Evolutionary conservation across 1,140 invertebrate species (phyloP).

Genomic region (Daktulosphaira vitifoliae): DNA sequence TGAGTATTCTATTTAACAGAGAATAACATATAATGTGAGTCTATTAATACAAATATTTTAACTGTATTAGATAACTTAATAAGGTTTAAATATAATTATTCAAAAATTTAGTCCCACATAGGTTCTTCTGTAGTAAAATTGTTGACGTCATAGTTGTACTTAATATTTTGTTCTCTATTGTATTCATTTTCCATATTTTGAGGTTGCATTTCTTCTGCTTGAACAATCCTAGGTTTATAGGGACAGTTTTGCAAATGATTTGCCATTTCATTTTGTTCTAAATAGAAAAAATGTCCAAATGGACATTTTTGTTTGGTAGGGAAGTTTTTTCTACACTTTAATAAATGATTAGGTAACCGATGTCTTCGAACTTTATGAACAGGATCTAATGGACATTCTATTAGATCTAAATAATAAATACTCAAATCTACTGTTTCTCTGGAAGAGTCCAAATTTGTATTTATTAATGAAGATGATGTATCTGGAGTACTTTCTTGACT

Average conservation of each 20-base stretch:
- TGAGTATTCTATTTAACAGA: too few species aligned
- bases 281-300: slow-evolving; percentile 6
- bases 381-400: slow-evolving; percentile 19
- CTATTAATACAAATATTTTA: too few species aligned
- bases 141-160: slow-evolving; percentile 2
- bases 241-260: slow-evolving; percentile 2
- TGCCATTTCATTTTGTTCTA: slow-evolving; percentile 13
- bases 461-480: too few species aligned
- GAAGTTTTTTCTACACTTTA: slow-evolving; percentile 7
- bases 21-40: too few species aligned
- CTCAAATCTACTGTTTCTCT: not conserved
- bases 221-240: not conserved
- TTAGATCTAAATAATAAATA: slow-evolving; percentile 15
- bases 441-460: too few species aligned
- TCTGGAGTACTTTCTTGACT: not conserved
- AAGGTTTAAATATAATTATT: too few species aligned
- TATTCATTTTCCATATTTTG: not conserved
- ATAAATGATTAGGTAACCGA: not conserved
- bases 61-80: too few species aligned
- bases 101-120: slow-evolving; percentile 6
- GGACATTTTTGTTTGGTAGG: slow-evolving; percentile 7
- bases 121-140: slow-evolving; percentile 7
- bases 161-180: not conserved
- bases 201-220: slow-evolving; percentile 11
- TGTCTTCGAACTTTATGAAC: slow-evolving; percentile 10